Conservation (phyloP, 1,140 invertebrate species). For the Macrosteles quadrilineatus region DNA sequence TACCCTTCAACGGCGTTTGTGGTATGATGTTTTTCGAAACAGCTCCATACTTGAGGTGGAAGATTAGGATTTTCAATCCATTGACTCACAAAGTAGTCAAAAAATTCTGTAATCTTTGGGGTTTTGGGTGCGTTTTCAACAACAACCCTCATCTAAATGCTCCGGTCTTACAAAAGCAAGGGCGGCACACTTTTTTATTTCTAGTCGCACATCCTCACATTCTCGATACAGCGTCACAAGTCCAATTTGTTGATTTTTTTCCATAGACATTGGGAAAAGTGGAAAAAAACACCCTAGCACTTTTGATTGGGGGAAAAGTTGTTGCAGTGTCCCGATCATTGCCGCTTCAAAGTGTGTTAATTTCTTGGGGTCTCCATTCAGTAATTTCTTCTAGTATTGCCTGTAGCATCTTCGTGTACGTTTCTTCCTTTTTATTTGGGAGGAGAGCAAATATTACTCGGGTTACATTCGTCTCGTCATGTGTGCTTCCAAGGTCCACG, state of each 20-base stretch:
- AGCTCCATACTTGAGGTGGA: not conserved
- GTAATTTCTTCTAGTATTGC: not conserved
- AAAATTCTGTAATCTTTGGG: not conserved
- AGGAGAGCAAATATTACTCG: not conserved
- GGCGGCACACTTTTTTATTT: conserved; percentile 28
- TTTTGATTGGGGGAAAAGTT: not conserved
- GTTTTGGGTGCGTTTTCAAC: not conserved
- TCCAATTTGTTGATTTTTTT: conserved; percentile 21
- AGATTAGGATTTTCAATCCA: not conserved
- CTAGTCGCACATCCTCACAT: conserved; percentile 21
- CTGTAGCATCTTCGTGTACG: not conserved
- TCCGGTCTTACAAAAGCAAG: conserved; percentile 27
- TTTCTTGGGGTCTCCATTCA: not conserved
- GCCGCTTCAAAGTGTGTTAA: conserved; percentile 2
- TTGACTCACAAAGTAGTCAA: conserved; percentile 4
- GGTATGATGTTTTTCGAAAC: not conserved
- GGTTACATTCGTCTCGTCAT: not conserved
- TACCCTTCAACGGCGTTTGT: not conserved
- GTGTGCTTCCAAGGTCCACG: not conserved
- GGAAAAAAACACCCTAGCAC: conserved; percentile 11
- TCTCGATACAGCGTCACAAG: conserved; percentile 8
- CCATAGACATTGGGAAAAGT: conserved; percentile 10
- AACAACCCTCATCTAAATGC: conserved; percentile 28
- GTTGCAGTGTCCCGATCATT: not conserved
- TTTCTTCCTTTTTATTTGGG: not conserved